Evolutionary conservation across 2,888 invertebrate species (phyloP), one percentile per base, ranked within the genome.

Genomic region (Abrostola tripartita): DNA sequence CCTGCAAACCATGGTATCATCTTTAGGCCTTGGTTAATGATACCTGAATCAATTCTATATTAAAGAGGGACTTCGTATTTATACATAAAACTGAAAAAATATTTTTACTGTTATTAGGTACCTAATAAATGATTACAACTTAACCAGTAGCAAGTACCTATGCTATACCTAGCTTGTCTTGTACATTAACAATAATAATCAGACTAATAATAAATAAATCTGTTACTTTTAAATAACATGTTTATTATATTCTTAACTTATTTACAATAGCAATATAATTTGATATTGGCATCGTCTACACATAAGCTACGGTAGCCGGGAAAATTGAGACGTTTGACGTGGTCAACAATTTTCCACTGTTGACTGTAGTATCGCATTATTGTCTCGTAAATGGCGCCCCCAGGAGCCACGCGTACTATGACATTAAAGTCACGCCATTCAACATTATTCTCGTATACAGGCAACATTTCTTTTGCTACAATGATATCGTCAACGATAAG

Each of bases 251-350:
- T 4, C 11, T 35, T 8, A 10, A 0, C 7, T 41, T 47, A 50
- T 56, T 57, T 53, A 67, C 69, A 72, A 49, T 60, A 53, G 53
- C 76, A 75, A 66, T 65, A 63, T 49, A 55, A 24, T 59, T 58
- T 61, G 9, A 69, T 8, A 51, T 50, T 14, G 1, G 61, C 24
- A 38, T 66, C 42, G 9, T 41, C 11, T 1, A 56, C 44, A 37
- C 75, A 64, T 36, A 14, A 41, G 42, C 53, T 68, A n/a, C 50
- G 38, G 12, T 51, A 44, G 10, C 52, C 56, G 5, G 57, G 53
- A 24, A 37, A 51, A 37, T 71, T 66, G 7, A 74, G 42, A 1
- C 75, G 68, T 56, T 68, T 61, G 5, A 74, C 50, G 8, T 47
- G 36, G n/a, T 57, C 54, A 0, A 64, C 7, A 38, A 71, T 37